Evolutionary conservation across 2,888 invertebrate genomes (phyloP).

Genomic region (Leucoptera coffeella): DNA sequence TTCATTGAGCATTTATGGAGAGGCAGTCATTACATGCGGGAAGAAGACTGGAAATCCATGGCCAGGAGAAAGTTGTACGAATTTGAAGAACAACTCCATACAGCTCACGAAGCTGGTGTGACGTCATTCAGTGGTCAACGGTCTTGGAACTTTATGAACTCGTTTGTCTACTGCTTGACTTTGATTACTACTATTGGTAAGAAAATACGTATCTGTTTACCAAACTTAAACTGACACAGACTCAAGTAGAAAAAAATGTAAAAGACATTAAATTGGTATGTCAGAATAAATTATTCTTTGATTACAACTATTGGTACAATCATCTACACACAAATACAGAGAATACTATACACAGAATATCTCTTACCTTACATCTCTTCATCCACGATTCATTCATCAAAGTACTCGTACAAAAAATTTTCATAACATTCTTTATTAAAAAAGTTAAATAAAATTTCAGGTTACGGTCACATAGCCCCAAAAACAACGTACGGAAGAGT

Average conservation of each 20-base stretch:
- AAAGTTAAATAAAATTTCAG: conserved; percentile 44
- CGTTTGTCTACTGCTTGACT: conserved; percentile 79
- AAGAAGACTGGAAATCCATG: conserved; percentile 86
- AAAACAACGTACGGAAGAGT: conserved; percentile 80
- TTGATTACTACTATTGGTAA: conserved; percentile 87
- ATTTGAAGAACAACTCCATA: conserved; percentile 82
- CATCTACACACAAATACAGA: too few relatives aligned
- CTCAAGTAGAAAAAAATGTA: too few relatives aligned
- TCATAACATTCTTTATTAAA: not conserved
- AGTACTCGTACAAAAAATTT: too few relatives aligned
- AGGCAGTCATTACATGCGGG: conserved; percentile 72
- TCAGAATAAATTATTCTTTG: too few relatives aligned
- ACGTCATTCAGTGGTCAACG: conserved; percentile 78
- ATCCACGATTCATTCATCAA: too few relatives aligned
- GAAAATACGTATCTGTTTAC: conserved; percentile 16
- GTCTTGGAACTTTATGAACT: conserved; percentile 85
- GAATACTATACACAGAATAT: too few relatives aligned
- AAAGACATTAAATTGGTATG: too few relatives aligned
- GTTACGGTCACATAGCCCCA: conserved; percentile 95
- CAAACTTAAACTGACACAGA: too few relatives aligned
- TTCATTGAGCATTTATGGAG: conserved; percentile 80
- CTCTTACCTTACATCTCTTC: too few relatives aligned
- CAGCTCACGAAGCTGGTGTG: conserved; percentile 78
- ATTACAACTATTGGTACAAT: too few relatives aligned
- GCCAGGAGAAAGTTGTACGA: conserved; percentile 73